Evolutionary conservation across 2,797 vertebrate genomes (phyloP), one percentile per base, ranked within the genome.

Genomic region (Melanogrammus aeglefinus): DNA sequence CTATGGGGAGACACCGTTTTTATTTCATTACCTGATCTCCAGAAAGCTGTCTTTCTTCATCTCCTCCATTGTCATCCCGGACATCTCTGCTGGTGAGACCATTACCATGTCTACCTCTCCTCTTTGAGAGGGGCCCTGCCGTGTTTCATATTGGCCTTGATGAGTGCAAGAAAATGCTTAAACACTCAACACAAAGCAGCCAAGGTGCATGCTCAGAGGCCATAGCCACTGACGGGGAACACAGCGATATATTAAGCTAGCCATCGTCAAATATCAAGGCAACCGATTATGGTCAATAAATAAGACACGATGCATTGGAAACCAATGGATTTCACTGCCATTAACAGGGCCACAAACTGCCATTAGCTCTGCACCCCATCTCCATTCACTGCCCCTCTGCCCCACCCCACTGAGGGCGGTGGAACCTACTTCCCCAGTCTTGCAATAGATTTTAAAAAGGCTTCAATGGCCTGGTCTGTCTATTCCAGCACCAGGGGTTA

Each of bases 381-480:
- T 75, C 82, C 72, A 35, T 78, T 78, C 80, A 79, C 72, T 7
- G 77, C 88, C 89, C 86, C 86, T 86, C 47, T 29, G 75, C 38
- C 79, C 79, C 72, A 69, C 71, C 80, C 86, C 81, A 84, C 83
- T 79, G 84, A 1, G 16, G 78, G 89, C 83, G 75, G 81, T 24
- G 74, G 74, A 44, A 24, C 74, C 78, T n/a, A 75, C 81, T 84
- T 83, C 80, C 80, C 84, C 78, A 78, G 77, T 78, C 85, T 86
- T 81, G 84, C 85, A 85, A 90, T 91, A 84, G 87, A 91, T 92
- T 87, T 88, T 78, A 88, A 91, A 84, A 87, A 79, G 85, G 83
- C 85, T 88, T 91, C 89, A 87, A 88, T 88, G 69, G 79, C 83
- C 66, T 31, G 66, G 79, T 86, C 86, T 83, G 88, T 87, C 88